phyloP scores from a whole-genome alignment of 2,113 vertebrate species.

The Cyprinodon tularosa region DNA sequence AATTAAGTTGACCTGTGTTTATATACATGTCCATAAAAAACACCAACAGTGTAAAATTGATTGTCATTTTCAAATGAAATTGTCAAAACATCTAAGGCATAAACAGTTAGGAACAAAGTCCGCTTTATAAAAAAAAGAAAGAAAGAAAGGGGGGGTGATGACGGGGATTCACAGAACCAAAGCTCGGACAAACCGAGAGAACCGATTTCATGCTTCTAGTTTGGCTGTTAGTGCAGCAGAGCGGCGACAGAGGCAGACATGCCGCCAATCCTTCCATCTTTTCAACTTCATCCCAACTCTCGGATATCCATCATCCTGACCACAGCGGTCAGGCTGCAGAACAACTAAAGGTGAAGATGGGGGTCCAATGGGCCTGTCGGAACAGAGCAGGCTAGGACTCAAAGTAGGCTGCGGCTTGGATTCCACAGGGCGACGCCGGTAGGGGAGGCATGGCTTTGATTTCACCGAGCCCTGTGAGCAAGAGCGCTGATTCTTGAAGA shows the following conservation, averaged over 20 bases:
- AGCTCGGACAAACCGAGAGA: slow-evolving; percentile 47
- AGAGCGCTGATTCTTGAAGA: slow-evolving; percentile 64
- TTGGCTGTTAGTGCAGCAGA: slow-evolving; percentile 55
- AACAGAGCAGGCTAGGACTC: slow-evolving; percentile 18
- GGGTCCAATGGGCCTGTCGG: background rate
- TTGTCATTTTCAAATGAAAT: slow-evolving; percentile 81
- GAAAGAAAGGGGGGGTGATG: slow-evolving; percentile 9
- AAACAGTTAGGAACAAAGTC: slow-evolving; percentile 61
- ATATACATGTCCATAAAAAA: slow-evolving; percentile 47
- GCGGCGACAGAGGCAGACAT: slow-evolving; percentile 19
- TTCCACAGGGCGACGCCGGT: slow-evolving; percentile 16
- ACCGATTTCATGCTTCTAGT: slow-evolving; percentile 59
- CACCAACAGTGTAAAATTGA: slow-evolving; percentile 78
- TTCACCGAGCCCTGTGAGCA: slow-evolving; percentile 71
- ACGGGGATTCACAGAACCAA: slow-evolving; percentile 52
- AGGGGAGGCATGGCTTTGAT: slow-evolving; percentile 70
- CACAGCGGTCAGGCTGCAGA: slow-evolving; percentile 7
- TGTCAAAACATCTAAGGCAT: slow-evolving; percentile 79
- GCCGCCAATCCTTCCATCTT: slow-evolving; percentile 5
- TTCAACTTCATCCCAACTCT: slow-evolving; percentile 6
- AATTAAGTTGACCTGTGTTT: slow-evolving; percentile 59
- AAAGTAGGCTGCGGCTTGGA: slow-evolving; percentile 53
- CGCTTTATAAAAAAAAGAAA: slow-evolving; percentile 21
- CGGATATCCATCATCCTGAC: slow-evolving; percentile 11
- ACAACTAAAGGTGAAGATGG: background rate